Percentiles rank a stretch among this genome's conserved stretches.
Evolutionary conservation across 2,113 vertebrate genomes (phyloP).

Genomic region (Dasyornis broadbenti): DNA sequence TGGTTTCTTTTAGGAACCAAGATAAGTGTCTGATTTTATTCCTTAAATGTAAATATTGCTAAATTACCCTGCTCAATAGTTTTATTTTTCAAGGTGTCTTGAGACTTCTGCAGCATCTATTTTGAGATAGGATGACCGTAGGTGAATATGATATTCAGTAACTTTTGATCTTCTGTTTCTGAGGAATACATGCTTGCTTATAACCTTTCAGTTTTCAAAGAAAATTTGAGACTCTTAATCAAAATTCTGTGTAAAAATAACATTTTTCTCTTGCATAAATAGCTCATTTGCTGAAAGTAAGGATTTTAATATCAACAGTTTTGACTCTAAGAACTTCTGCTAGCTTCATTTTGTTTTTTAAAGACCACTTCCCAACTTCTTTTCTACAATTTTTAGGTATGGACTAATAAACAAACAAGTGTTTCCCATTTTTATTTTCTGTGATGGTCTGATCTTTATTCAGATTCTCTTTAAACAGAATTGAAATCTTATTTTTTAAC

Average conservation of each 20-base stretch:
- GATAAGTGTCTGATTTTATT: neutral
- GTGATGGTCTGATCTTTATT: neutral
- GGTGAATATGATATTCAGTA: neutral
- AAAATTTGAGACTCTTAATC: neutral
- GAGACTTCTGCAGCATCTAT: neutral
- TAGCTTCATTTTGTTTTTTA: neutral
- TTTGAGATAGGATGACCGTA: neutral
- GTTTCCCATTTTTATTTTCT: neutral
- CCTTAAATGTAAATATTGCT: neutral
- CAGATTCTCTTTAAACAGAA: neutral
- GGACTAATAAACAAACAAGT: neutral
- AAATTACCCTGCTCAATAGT: neutral
- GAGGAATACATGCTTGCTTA: neutral
- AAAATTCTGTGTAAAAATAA: neutral
- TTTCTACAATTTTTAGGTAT: neutral
- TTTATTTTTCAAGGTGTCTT: neutral
- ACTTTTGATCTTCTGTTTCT: neutral
- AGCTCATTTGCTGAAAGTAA: neutral
- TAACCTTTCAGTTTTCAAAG: neutral
- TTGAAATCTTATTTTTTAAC: neutral
- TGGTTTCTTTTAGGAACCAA: neutral
- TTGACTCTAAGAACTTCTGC: neutral
- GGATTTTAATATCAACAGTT: neutral
- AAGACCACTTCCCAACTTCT: neutral
- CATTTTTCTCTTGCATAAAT: neutral